Evolutionary conservation across 2,797 vertebrate genomes (phyloP).

Genomic region (Taenioides sp.): DNA sequence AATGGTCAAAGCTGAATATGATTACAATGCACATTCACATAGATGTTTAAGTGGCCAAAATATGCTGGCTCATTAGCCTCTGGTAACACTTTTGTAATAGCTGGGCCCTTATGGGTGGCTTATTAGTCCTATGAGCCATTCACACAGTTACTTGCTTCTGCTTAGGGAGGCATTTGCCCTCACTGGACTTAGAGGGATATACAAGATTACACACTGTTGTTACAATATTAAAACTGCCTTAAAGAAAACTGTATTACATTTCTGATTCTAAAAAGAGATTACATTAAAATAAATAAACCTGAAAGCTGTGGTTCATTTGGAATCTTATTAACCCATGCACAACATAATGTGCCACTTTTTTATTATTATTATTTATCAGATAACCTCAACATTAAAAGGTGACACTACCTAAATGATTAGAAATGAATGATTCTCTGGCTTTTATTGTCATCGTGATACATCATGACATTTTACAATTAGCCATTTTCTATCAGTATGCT

Average conservation of each 20-base stretch:
- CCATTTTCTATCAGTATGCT: neutral
- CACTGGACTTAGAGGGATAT: constrained; percentile 17
- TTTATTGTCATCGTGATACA: neutral
- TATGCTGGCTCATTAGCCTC: constrained; percentile 53
- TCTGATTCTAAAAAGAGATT: neutral
- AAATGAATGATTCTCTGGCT: neutral
- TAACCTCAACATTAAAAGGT: too few species aligned
- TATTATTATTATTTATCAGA: too few species aligned
- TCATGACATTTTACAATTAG: neutral
- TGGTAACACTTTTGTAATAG: constrained; percentile 41
- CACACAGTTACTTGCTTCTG: constrained; percentile 45
- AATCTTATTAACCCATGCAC: neutral
- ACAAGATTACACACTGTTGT: neutral
- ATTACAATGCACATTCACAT: constrained; percentile 18
- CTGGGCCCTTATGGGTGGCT: constrained; percentile 41
- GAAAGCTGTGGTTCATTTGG: neutral
- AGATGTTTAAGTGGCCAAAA: constrained; percentile 42
- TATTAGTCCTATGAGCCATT: constrained; percentile 54
- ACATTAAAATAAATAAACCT: too few species aligned
- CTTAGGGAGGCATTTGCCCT: constrained; percentile 44
- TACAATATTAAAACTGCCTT: neutral
- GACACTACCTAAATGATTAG: too few species aligned
- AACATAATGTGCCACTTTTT: too few species aligned
- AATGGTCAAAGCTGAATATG: constrained; percentile 31
- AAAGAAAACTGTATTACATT: neutral